Percentiles rank a stretch among this genome's conserved stretches.
phyloP scores from a whole-genome alignment of 37 sponge, comb jelly and placozoan genomes.

The Bolinopsis microptera region DNA sequence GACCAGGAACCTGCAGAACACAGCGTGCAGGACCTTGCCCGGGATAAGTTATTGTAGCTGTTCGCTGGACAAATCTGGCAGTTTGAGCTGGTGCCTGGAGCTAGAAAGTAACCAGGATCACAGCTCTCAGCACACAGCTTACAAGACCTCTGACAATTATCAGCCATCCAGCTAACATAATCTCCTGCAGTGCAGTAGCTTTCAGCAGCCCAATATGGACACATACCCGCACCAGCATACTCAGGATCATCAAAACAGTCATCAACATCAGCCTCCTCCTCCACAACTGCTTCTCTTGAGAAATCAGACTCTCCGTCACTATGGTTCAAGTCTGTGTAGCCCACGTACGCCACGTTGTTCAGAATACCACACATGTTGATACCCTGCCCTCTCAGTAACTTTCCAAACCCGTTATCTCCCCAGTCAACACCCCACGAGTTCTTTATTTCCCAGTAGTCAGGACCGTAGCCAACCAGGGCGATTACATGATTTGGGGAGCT shows the following conservation, averaged over 20 bases:
- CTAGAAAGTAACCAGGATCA: slow-evolving; percentile 17
- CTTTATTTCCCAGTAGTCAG: slow-evolving; percentile 37
- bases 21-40: neutral
- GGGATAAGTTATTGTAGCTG: slow-evolving; percentile 4
- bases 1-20: slow-evolving; percentile 29
- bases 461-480: slow-evolving; percentile 11
- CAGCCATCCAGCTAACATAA: neutral
- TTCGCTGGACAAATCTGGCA: neutral
- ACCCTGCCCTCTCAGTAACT: neutral
- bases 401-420: slow-evolving; percentile 55
- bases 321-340: neutral
- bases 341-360: neutral
- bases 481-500: neutral
- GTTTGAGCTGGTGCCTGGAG: neutral
- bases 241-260: neutral
- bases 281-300: neutral
- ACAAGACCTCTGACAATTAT: slow-evolving; percentile 12
- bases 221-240: neutral
- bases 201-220: slow-evolving; percentile 44
- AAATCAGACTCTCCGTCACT: neutral
- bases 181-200: neutral
- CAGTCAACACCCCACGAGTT: slow-evolving; percentile 60
- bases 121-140: neutral
- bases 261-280: neutral
- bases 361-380: slow-evolving; percentile 50